phyloP scores from a whole-genome alignment of 2,797 vertebrate genomes.

The Xenentodon cancila region DNA sequence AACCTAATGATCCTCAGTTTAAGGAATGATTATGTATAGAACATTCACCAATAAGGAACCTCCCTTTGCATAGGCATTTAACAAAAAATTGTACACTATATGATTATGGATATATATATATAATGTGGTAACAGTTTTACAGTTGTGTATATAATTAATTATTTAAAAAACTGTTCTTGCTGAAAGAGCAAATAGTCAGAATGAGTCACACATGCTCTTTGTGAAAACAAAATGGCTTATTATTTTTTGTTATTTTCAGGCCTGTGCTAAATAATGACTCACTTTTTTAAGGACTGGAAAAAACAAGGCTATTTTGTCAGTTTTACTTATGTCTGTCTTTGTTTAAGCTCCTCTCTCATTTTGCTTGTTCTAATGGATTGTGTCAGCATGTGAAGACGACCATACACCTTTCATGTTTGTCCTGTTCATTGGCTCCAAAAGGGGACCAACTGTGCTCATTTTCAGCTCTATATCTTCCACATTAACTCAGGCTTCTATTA shows the following conservation, averaged over 20 bases:
- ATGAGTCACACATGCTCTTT: background rate
- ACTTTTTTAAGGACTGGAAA: background rate
- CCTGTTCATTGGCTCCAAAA: background rate
- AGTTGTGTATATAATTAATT: background rate
- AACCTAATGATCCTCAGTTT: no score
- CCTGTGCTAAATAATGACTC: background rate
- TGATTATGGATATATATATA: no score
- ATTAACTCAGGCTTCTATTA: background rate
- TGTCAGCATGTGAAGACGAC: background rate
- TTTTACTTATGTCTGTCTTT: background rate
- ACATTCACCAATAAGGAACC: no score
- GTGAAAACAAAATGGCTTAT: background rate
- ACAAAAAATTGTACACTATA: no score
- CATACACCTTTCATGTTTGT: no score
- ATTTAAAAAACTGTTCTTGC: no score
- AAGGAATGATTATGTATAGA: no score
- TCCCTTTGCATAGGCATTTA: no score
- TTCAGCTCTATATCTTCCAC: background rate
- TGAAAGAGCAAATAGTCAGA: background rate
- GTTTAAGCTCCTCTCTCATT: background rate
- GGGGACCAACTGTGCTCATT: background rate
- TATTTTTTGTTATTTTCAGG: background rate
- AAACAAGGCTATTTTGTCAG: background rate
- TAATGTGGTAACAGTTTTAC: background rate
- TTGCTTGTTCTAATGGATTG: background rate